A percentile compares a stretch with the other conserved stretches of the same genome.
phyloP scores from a whole-genome alignment of 2,113 vertebrate genomes.

The Thalassarche chlororhynchos region DNA sequence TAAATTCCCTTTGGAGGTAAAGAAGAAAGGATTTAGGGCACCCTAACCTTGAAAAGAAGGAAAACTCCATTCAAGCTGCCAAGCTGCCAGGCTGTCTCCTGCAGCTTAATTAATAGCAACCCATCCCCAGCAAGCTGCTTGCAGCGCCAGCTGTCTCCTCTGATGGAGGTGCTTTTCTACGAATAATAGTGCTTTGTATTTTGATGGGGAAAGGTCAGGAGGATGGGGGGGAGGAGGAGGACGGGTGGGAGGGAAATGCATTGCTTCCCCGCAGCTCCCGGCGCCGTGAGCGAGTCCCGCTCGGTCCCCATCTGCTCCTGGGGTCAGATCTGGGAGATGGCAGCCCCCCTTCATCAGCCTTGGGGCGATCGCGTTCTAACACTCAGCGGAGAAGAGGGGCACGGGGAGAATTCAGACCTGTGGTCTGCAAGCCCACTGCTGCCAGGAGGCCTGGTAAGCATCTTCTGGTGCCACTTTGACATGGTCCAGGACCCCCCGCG shows the following conservation, averaged over 20 bases:
- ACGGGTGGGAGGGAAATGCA: background rate
- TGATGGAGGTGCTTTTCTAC: background rate
- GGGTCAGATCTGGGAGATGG: background rate
- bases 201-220: conserved; percentile 23
- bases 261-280: background rate
- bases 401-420: background rate
- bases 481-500: background rate
- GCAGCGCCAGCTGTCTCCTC: conserved; percentile 25
- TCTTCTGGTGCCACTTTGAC: background rate
- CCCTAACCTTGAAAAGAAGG: conserved; percentile 25
- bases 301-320: conserved; percentile 19
- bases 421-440: background rate
- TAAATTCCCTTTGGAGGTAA: background rate
- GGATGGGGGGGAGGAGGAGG: background rate
- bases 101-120: conserved; percentile 46
- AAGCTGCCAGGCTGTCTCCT: background rate
- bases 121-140: conserved; percentile 1
- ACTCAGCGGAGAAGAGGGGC: background rate
- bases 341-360: background rate
- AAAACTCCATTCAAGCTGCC: conserved; percentile 18
- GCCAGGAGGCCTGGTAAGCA: background rate
- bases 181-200: conserved; percentile 47
- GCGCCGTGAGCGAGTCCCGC: rapidly evolving
- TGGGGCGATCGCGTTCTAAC: rapidly evolving
- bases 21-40: conserved; percentile 32